Percentiles rank a stretch among this genome's conserved stretches.
These are phyloP conservation scores for Bursaphelenchus mucronatus DNA, from an alignment of 1,140 invertebrate species.

Conservation along the genomic window DNA sequence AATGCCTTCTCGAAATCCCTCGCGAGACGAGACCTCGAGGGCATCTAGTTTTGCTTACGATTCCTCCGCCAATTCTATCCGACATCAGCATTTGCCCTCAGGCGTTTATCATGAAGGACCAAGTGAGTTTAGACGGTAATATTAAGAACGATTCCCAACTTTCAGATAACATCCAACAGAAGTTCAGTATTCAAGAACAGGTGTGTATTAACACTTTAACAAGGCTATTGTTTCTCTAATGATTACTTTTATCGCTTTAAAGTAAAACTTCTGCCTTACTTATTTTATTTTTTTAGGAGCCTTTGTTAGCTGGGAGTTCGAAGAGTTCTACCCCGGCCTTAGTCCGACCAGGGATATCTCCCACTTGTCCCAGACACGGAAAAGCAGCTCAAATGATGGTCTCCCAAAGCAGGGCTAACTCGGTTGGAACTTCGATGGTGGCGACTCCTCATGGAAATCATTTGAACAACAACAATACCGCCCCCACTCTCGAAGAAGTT, in stretches of 20 bases:
- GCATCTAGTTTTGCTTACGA: constrained; percentile 22
- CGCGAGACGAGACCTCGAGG: constrained; percentile 12
- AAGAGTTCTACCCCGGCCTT: constrained; percentile 50
- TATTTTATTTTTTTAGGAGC: constrained; percentile 44
- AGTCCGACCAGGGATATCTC: constrained; percentile 48
- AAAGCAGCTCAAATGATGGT: constrained; percentile 50
- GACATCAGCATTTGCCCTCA: constrained; percentile 5
- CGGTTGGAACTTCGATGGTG: constrained; percentile 7
- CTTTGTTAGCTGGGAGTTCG: constrained; percentile 48
- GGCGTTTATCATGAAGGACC: no score
- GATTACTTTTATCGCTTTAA: no score
- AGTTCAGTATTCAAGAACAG: no score
- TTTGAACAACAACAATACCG: constrained; percentile 19
- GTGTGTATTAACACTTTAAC: no score
- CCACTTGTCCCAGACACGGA: constrained; percentile 58
- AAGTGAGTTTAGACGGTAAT: no score
- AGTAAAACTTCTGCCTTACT: not conserved
- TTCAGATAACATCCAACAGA: no score
- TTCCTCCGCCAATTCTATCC: constrained; percentile 7
- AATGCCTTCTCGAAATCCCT: constrained; percentile 8
- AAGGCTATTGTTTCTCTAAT: no score
- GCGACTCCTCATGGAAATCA: constrained; percentile 8
- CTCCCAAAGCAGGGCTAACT: constrained; percentile 28
- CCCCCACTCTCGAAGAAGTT: constrained; percentile 51
- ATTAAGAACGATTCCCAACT: no score